Base-by-base conservation (phyloP, 2,888 invertebrate species). In the Trilocha varians region DNA sequence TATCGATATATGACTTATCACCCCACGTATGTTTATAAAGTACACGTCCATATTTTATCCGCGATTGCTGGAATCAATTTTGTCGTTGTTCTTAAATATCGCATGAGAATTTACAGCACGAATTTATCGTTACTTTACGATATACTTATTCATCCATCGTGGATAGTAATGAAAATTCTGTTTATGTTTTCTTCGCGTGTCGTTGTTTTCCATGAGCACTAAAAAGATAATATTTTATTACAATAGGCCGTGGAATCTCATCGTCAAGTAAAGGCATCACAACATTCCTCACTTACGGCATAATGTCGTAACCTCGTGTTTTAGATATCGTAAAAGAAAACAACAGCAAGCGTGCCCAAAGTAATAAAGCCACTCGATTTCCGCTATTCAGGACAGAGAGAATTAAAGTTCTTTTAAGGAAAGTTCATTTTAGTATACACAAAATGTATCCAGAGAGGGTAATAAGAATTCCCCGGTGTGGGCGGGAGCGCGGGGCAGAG, bases 321-420 rank as follows among this genome's bases (percentile, higher is more conserved):
- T 78, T 70, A 64, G 64, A 53, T 57, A 71, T 71, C 69, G 65
- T 71, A 65, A 75, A 76, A 77, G 65, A 74, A 75, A 74, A 72
- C 68, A 76, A 76, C 71, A 68, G 62, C 61, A 63, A 69, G 62
- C 73, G 64, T 70, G 70, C 69, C 53, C 57, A 53, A 67, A 67
- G 73, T 71, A 73, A 82, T 78, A 77, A 78, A 76, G 65, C 57
- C 61, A 65, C 75, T 73, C 66, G 65, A 77, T 73, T 77, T 72
- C 66, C 71, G 67, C 65, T 65, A 73, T 73, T 77, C 70, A 68
- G 63, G 60, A 68, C 63, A 61, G 62, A 72, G 67, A 72, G 69
- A 79, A 78, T 78, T 79, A 73, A 78, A 78, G 72, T 75, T 76
- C 62, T 70, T 72, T 73, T 65, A 65, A 70, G 64, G 63, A 65